Evolutionary conservation across 2,797 vertebrate species (phyloP).

Genomic region (Siniperca undulata): DNA sequence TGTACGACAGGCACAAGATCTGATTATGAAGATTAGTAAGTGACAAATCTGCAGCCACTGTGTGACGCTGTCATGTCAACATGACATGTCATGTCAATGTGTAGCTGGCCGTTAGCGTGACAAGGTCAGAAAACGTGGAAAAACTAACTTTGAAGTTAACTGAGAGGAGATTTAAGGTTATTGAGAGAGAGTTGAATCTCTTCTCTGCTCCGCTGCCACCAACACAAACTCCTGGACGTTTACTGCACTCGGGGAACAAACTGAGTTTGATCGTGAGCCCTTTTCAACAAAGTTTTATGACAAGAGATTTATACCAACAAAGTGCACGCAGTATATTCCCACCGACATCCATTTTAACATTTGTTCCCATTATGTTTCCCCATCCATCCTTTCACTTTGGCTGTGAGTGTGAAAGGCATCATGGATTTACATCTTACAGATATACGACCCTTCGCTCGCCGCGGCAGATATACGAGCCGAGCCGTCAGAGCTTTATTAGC

Average conservation of each 20-base stretch:
- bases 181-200: neutral
- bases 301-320: slow-evolving; percentile 22
- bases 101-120: neutral
- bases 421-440: slow-evolving; percentile 49
- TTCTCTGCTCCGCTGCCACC: neutral
- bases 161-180: slow-evolving; percentile 10
- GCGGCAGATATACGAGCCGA: slow-evolving; percentile 36
- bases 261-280: neutral
- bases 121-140: neutral
- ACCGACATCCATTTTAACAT: slow-evolving; percentile 35
- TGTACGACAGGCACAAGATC: too few species aligned
- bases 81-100: neutral
- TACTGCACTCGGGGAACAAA: neutral
- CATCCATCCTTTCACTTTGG: slow-evolving; percentile 29
- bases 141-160: neutral
- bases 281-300: slow-evolving; percentile 2
- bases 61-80: neutral
- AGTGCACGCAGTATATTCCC: neutral
- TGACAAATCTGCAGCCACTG: neutral
- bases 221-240: neutral
- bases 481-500: slow-evolving; percentile 31
- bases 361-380: slow-evolving; percentile 25
- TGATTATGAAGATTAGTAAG: neutral
- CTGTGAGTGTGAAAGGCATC: slow-evolving; percentile 24
- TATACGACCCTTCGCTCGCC: slow-evolving; percentile 12